Conservation (phyloP, 2,797 vertebrate genomes). For the Urocyon cinereoargenteus region DNA sequence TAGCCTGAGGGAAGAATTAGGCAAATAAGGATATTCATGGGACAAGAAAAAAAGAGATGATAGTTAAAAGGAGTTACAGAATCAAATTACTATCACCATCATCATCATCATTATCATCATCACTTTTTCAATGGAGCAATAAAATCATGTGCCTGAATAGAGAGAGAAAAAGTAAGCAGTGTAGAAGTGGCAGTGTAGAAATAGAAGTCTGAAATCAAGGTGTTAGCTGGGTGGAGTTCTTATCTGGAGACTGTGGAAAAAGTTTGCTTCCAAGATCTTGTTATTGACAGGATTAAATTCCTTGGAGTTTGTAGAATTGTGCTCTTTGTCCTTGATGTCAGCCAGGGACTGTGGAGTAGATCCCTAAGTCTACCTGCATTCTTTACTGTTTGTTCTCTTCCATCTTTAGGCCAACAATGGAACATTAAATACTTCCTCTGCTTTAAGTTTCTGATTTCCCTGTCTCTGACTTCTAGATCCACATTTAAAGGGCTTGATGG, state of each 20-base stretch:
- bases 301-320: neutral
- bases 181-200: neutral
- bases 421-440: neutral
- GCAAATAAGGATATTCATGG: neutral
- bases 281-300: neutral
- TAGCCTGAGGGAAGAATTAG: neutral
- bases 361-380: rapidly evolving
- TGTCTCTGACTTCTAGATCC: neutral
- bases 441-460: neutral
- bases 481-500: neutral
- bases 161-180: neutral
- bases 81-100: neutral
- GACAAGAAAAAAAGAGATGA: neutral
- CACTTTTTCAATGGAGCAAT: neutral
- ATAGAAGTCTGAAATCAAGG: neutral
- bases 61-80: neutral
- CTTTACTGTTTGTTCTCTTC: rapidly evolving
- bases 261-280: neutral
- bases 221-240: neutral
- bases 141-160: neutral
- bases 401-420: neutral
- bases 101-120: neutral
- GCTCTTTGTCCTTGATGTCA: neutral
- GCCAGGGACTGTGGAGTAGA: neutral
- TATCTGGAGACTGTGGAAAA: neutral